Evolutionary conservation across 2,797 vertebrate species (phyloP).

Genomic region (Cossypha dichroa): DNA sequence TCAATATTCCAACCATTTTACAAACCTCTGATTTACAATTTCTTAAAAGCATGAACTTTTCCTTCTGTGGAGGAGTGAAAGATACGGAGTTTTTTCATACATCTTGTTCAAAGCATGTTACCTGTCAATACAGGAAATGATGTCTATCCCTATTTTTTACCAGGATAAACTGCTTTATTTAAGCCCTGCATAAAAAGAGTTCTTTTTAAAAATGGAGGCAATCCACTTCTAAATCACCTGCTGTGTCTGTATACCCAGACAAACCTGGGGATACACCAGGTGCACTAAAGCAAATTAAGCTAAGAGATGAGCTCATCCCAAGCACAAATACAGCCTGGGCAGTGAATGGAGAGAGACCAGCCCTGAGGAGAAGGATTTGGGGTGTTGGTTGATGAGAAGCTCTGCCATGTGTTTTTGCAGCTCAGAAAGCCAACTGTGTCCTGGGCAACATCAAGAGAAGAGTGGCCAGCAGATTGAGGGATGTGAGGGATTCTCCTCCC

Average conservation of each 20-base stretch:
- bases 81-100: neutral
- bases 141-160: neutral
- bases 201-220: neutral
- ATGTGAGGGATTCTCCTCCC: neutral
- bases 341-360: neutral
- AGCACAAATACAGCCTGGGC: neutral
- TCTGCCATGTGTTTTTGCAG: neutral
- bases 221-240: neutral
- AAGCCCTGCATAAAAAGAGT: neutral
- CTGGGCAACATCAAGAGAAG: neutral
- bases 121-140: neutral
- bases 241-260: neutral
- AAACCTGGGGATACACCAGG: neutral
- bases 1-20: neutral
- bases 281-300: neutral
- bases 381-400: neutral
- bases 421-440: neutral
- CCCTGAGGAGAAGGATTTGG: neutral
- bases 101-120: neutral
- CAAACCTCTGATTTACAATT: neutral
- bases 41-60: neutral
- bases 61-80: neutral
- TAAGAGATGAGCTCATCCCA: neutral
- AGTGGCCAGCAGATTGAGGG: fast-evolving
- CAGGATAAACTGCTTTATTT: neutral